Evolutionary conservation across 2,888 invertebrate genomes (phyloP).

Genomic region (Invenusta paracnida): DNA sequence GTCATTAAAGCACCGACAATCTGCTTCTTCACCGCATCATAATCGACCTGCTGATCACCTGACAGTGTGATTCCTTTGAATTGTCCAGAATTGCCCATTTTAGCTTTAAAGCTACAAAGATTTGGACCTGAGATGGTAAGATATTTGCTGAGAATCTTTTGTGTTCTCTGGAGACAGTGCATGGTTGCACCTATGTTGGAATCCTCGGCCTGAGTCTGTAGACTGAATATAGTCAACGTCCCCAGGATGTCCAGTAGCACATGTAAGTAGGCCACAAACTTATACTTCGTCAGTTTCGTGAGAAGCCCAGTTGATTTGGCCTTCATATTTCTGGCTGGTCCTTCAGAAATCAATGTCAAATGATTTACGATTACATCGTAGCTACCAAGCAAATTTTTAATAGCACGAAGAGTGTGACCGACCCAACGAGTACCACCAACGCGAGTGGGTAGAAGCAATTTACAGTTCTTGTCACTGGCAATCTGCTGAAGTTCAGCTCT

Average conservation of each 20-base stretch:
- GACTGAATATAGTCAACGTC: not conserved
- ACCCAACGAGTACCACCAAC: conserved; percentile 40
- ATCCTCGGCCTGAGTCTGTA: not conserved
- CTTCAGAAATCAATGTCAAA: not conserved
- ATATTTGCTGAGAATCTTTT: conserved; percentile 27
- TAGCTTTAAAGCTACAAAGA: conserved; percentile 26
- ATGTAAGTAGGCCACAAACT: not conserved
- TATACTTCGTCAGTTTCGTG: not conserved
- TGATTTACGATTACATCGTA: not conserved
- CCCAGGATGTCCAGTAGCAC: not conserved
- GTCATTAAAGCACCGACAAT: conserved; percentile 24
- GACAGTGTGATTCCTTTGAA: conserved; percentile 17
- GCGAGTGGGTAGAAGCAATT: conserved; percentile 6
- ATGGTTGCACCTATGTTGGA: not conserved
- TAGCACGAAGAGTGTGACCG: conserved; percentile 33
- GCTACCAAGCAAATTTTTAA: conserved; percentile 35
- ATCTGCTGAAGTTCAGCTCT: not conserved
- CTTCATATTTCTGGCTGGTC: conserved; percentile 5
- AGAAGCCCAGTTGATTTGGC: not conserved
- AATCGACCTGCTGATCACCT: conserved; percentile 26
- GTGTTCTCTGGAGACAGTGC: conserved; percentile 15
- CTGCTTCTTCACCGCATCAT: conserved; percentile 26
- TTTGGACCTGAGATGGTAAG: conserved; percentile 26
- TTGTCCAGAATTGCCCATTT: conserved; percentile 22
- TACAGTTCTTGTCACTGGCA: not conserved